Evolutionary conservation across 2,888 invertebrate species (phyloP).

Genomic region (Xestia xanthographa): DNA sequence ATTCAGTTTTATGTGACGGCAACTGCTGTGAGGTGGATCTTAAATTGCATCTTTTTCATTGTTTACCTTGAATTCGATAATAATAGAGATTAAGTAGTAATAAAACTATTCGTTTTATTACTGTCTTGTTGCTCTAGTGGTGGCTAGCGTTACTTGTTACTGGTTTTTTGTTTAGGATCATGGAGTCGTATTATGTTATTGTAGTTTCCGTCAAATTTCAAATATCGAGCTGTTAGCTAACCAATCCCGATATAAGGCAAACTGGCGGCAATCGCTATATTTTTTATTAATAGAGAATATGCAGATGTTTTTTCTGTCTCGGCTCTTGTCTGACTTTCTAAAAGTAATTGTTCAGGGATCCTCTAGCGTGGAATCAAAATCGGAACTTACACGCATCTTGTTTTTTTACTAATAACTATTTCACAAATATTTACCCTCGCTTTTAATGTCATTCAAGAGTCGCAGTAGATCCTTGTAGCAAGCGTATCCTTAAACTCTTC

Average conservation of each 20-base stretch:
- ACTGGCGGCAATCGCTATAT: no score
- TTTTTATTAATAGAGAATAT: no score
- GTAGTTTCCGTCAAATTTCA: not conserved
- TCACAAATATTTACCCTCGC: not conserved
- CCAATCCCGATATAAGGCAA: not conserved
- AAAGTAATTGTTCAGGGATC: not conserved
- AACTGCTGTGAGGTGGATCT: conserved; percentile 30
- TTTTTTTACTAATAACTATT: not conserved
- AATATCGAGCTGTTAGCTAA: no score
- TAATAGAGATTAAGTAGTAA: not conserved
- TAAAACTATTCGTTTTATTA: not conserved
- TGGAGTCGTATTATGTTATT: not conserved
- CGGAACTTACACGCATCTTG: not conserved
- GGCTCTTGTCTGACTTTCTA: no score
- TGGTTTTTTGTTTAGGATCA: not conserved
- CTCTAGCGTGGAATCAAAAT: not conserved
- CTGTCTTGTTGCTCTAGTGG: not conserved
- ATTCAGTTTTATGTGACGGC: conserved; percentile 34
- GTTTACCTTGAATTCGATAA: not conserved
- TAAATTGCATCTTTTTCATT: conserved; percentile 1
- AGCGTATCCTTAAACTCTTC: no score
- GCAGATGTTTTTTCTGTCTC: not conserved
- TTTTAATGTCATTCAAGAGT: not conserved
- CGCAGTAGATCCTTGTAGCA: not conserved
- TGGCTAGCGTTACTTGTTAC: not conserved